These are phyloP conservation scores for Ptyas mucosa DNA, from an alignment of 2,113 vertebrate species.

Conservation along the genomic window DNA sequence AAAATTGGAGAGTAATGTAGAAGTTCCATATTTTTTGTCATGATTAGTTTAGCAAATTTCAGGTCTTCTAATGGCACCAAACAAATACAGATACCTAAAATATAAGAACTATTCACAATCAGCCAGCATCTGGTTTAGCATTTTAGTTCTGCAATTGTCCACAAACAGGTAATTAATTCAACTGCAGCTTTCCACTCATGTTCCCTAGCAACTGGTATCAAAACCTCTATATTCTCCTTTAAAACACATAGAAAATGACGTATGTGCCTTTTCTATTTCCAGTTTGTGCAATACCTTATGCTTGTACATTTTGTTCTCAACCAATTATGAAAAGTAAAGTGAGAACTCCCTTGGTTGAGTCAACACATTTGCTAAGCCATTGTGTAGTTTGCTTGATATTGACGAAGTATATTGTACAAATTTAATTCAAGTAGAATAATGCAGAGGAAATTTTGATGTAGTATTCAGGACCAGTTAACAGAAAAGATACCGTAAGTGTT, in stretches of 20 bases:
- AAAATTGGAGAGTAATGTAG: slow-evolving; percentile 5
- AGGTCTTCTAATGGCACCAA: not conserved
- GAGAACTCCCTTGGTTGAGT: not conserved
- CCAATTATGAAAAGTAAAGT: not conserved
- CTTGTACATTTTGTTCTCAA: not conserved
- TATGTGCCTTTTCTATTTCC: not conserved
- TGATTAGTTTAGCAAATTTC: not conserved
- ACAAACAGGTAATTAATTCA: not conserved
- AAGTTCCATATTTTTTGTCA: not conserved
- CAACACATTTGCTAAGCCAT: not conserved
- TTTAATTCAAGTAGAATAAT: not conserved
- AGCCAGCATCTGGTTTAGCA: not conserved
- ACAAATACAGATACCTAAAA: not conserved
- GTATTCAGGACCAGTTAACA: not conserved
- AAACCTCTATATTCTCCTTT: not conserved
- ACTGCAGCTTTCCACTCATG: not conserved
- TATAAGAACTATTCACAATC: not conserved
- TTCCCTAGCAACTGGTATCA: not conserved
- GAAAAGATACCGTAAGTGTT: not conserved
- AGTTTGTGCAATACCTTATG: not conserved
- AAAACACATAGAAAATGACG: not conserved
- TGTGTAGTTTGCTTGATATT: not conserved
- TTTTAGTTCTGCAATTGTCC: not conserved
- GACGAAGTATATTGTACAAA: not conserved
- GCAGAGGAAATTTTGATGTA: not conserved